A percentile compares a stretch with the other conserved stretches of the same genome.
phyloP scores from a whole-genome alignment of 2,113 vertebrate genomes.

The Colinus virginianus region DNA sequence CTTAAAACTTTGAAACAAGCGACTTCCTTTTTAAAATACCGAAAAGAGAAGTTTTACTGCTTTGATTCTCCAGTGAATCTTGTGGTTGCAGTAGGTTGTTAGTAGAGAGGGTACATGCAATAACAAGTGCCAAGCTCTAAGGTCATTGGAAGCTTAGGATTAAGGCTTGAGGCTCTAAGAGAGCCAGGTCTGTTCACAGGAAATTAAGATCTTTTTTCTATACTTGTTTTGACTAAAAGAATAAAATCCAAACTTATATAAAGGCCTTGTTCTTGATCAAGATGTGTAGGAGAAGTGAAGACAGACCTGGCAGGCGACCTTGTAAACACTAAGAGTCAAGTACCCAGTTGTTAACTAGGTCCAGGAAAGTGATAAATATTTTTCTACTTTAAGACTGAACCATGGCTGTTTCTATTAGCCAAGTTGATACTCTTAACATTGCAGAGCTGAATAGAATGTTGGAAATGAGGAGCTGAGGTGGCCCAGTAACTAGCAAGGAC shows the following conservation, averaged over 20 bases:
- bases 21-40: neutral
- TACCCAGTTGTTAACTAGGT: neutral
- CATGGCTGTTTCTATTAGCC: neutral
- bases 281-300: constrained; percentile 1
- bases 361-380: neutral
- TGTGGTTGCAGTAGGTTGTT: neutral
- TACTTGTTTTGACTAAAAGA: constrained; percentile 28
- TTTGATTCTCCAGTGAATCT: neutral
- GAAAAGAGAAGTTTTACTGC: neutral
- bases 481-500: neutral
- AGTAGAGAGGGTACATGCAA: neutral
- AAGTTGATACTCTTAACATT: neutral
- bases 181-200: constrained; percentile 16
- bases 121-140: neutral
- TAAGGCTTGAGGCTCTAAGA: neutral
- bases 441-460: neutral
- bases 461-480: neutral
- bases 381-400: neutral
- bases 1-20: constrained; percentile 19
- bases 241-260: neutral
- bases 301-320: neutral
- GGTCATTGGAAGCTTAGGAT: neutral
- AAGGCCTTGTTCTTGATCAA: neutral
- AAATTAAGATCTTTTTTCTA: constrained; percentile 19
- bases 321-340: neutral